Conservation (phyloP, 2,888 invertebrate genomes). For the Flexamia atlantica region DNA sequence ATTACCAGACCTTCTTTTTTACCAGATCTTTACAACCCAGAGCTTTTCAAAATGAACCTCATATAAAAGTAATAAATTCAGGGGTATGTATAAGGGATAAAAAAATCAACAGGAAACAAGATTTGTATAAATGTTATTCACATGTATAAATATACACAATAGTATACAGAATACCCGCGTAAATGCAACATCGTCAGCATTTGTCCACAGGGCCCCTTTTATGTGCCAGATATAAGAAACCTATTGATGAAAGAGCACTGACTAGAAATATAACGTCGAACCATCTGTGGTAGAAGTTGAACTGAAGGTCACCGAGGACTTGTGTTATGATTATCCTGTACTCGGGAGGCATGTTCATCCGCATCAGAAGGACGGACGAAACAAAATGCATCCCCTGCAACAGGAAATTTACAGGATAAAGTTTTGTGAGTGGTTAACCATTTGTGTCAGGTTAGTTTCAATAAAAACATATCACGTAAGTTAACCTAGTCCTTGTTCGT, state of each 20-base stretch:
- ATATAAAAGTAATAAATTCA: no score
- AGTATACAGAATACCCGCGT: neutral
- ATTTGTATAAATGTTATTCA: conserved; percentile 28
- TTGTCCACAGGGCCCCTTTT: conserved; percentile 82
- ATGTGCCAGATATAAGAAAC: conserved; percentile 96
- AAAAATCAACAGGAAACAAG: neutral
- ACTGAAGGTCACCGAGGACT: conserved; percentile 97
- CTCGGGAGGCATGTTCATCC: conserved; percentile 99
- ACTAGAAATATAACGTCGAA: conserved; percentile 99
- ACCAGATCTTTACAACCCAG: no score
- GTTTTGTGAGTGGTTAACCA: no score
- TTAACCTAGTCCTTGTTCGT: no score
- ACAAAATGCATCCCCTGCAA: conserved; percentile 98
- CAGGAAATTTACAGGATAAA: conserved; percentile 66
- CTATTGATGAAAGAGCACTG: conserved; percentile 96
- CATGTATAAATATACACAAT: conserved; percentile 22
- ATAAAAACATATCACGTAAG: no score
- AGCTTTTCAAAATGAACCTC: no score
- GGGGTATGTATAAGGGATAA: neutral
- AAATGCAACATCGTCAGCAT: conserved; percentile 55
- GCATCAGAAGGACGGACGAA: conserved; percentile 96
- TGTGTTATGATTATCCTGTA: conserved; percentile 95
- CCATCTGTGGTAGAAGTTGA: conserved; percentile 99
- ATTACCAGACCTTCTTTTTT: no score
- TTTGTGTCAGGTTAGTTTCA: no score